phyloP scores from a whole-genome alignment of 2,888 invertebrate species.

The Dryococelus australis region DNA sequence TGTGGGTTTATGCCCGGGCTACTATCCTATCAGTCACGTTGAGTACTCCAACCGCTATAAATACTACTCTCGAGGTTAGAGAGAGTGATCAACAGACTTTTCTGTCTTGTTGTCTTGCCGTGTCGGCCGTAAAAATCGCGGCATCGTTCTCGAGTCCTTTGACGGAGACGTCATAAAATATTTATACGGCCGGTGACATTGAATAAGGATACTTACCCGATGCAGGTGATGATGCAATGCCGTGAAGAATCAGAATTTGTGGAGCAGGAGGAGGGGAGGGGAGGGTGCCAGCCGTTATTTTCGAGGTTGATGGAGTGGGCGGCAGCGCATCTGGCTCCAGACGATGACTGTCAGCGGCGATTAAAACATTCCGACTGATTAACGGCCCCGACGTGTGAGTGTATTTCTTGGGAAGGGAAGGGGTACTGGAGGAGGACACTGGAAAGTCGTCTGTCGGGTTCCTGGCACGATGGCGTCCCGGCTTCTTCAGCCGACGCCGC shows the following conservation, averaged over 20 bases:
- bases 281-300: not conserved
- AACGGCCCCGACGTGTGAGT: not conserved
- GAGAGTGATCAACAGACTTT: too few relatives aligned
- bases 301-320: not conserved
- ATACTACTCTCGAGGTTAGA: too few relatives aligned
- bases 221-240: not conserved
- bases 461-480: not conserved
- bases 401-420: too few relatives aligned
- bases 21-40: too few relatives aligned
- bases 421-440: too few relatives aligned
- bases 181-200: not conserved
- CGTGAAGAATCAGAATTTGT: not conserved
- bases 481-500: not conserved
- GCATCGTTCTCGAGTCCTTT: not conserved
- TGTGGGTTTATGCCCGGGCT: too few relatives aligned
- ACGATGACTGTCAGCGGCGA: not conserved
- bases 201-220: not conserved
- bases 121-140: not conserved
- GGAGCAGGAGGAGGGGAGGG: too few relatives aligned
- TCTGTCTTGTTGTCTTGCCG: too few relatives aligned
- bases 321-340: not conserved
- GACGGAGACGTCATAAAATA: not conserved
- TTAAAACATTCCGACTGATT: not conserved
- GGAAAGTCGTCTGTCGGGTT: not conserved
- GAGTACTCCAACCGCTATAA: too few relatives aligned